Percentiles rank a stretch among this genome's conserved stretches.
phyloP scores from a whole-genome alignment of 2,888 invertebrate genomes.

The Boloria euphrosyne region DNA sequence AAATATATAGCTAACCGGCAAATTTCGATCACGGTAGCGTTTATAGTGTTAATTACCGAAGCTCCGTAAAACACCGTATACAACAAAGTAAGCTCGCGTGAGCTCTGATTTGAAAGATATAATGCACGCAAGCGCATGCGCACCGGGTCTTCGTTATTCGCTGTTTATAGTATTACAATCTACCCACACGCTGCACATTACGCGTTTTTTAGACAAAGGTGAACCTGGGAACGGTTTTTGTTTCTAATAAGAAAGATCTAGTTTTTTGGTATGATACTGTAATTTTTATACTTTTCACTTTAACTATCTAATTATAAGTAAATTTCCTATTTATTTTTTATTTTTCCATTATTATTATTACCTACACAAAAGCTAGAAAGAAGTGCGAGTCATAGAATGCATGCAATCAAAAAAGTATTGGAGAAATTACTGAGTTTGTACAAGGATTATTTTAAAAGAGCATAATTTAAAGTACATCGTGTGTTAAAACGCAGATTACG shows the following conservation, averaged over 20 bases:
- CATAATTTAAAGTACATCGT: neutral
- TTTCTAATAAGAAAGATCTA: too few species aligned
- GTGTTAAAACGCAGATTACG: neutral
- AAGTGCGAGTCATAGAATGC: too few species aligned
- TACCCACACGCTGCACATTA: neutral
- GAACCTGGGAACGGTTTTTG: too few species aligned
- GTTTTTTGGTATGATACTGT: too few species aligned
- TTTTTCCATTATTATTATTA: too few species aligned
- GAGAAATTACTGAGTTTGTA: too few species aligned
- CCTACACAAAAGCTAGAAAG: too few species aligned
- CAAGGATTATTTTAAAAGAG: too few species aligned
- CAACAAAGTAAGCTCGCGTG: constrained; percentile 46
- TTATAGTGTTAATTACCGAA: constrained; percentile 24
- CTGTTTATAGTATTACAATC: neutral
- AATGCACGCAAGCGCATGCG: constrained; percentile 57
- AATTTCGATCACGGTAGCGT: constrained; percentile 4
- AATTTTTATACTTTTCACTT: too few species aligned
- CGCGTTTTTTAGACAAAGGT: neutral
- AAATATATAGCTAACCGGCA: neutral
- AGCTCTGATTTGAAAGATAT: constrained; percentile 41
- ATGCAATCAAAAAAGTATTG: too few species aligned
- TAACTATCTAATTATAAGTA: too few species aligned
- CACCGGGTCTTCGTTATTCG: constrained; percentile 26
- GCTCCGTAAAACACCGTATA: constrained; percentile 11
- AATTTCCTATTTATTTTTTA: too few species aligned